Evolutionary conservation across 2,113 vertebrate species (phyloP).

Genomic region (Platanista minor): DNA sequence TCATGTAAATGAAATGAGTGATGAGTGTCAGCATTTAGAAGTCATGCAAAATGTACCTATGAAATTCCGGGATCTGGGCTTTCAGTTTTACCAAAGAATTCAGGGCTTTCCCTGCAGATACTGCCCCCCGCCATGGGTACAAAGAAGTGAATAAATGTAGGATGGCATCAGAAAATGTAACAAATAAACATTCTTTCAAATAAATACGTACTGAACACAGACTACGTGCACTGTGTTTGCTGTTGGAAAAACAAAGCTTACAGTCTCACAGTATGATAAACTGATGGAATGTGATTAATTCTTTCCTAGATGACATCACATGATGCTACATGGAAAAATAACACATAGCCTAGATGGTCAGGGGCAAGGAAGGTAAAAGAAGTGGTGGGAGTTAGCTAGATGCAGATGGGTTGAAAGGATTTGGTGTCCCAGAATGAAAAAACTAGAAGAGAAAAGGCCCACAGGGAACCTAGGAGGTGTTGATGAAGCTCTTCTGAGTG

Average conservation of each 20-base stretch:
- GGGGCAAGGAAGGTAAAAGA: not conserved
- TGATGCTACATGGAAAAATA: not conserved
- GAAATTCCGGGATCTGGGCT: not conserved
- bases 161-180: not conserved
- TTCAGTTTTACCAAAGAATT: not conserved
- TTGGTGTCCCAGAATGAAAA: not conserved
- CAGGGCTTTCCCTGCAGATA: not conserved
- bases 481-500: not conserved
- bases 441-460: not conserved
- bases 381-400: not conserved
- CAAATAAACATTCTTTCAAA: slow-evolving; percentile 1
- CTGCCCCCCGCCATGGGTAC: not conserved
- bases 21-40: not conserved
- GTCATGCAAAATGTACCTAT: not conserved
- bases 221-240: not conserved
- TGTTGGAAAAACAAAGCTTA: slow-evolving; percentile 9
- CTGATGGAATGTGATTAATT: not conserved
- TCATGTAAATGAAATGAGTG: not conserved
- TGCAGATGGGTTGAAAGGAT: not conserved
- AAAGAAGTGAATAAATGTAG: not conserved
- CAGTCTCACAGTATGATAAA: not conserved
- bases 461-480: not conserved
- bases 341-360: not conserved
- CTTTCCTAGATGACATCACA: not conserved
- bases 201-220: not conserved